A percentile compares a stretch with the other conserved stretches of the same genome.
These are phyloP conservation scores for Plagiodera versicolora DNA, from an alignment of 2,888 invertebrate species.

Conservation along the genomic window DNA sequence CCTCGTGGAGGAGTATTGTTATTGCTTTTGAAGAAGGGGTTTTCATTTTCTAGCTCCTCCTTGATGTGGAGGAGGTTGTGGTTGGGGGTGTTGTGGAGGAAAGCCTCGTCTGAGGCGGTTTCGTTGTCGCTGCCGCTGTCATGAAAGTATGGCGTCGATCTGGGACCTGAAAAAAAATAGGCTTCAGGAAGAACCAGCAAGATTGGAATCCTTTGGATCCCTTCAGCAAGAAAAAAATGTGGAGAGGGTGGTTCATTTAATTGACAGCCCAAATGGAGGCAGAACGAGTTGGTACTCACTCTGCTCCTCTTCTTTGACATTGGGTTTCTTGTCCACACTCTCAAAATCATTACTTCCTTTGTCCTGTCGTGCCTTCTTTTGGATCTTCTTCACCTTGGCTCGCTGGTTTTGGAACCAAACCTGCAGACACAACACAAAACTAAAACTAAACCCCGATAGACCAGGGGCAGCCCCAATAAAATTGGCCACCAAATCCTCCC, in stretches of 20 bases:
- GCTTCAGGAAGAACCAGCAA: no score
- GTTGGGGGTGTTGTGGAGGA: slow-evolving; percentile 41
- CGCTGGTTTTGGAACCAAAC: slow-evolving; percentile 70
- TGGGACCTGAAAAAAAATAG: slow-evolving; percentile 49
- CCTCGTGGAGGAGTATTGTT: slow-evolving; percentile 39
- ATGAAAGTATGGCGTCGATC: slow-evolving; percentile 55
- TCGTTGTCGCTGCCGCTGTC: slow-evolving; percentile 58
- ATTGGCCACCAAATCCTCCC: no score
- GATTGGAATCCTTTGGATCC: no score
- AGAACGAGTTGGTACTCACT: slow-evolving; percentile 54
- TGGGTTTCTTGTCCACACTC: slow-evolving; percentile 58
- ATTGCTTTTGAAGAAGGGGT: slow-evolving; percentile 43
- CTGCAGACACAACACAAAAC: slow-evolving; percentile 44
- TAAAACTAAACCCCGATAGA: no score
- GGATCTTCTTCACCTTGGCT: slow-evolving; percentile 68
- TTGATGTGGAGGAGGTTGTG: slow-evolving; percentile 53
- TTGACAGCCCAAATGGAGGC: slow-evolving; percentile 1
- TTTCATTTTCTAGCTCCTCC: slow-evolving; percentile 53
- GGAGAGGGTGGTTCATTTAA: no score
- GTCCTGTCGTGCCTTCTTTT: slow-evolving; percentile 65
- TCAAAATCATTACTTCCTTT: slow-evolving; percentile 58
- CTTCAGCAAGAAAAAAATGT: no score
- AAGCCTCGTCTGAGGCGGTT: slow-evolving; percentile 47
- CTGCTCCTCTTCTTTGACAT: slow-evolving; percentile 62
- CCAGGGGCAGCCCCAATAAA: no score